Percentiles rank a stretch among this genome's conserved stretches.
Conservation (phyloP, 1,140 invertebrate species). For the Cydia fagiglandana region DNA sequence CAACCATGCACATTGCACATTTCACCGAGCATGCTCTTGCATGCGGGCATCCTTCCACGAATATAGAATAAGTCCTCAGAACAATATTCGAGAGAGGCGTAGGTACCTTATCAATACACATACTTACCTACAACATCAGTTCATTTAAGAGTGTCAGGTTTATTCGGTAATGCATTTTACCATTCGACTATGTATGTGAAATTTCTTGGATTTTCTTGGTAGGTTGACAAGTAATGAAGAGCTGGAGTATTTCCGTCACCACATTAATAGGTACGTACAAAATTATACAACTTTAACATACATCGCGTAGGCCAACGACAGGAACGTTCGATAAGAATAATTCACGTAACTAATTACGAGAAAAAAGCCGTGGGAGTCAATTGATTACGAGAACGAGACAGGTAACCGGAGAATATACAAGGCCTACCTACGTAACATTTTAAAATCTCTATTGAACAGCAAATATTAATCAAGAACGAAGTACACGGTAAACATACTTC, state of each 20-base stretch:
- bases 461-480: constrained; percentile 31
- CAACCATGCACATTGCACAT: constrained; percentile 25
- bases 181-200: too few species aligned
- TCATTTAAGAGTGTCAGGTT: too few species aligned
- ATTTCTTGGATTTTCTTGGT: too few species aligned
- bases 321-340: constrained; percentile 11
- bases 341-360: constrained; percentile 28
- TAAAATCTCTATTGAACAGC: constrained; percentile 28
- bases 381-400: constrained; percentile 15
- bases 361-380: constrained; percentile 20
- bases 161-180: too few species aligned
- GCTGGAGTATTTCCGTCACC: too few species aligned
- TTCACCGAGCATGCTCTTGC: constrained; percentile 5
- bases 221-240: too few species aligned
- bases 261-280: background rate
- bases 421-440: constrained; percentile 25
- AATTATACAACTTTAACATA: constrained; percentile 1
- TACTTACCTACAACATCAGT: too few species aligned
- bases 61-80: background rate
- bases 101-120: background rate
- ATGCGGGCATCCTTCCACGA: constrained; percentile 16
- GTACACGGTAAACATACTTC: constrained; percentile 20
- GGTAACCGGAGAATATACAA: constrained; percentile 6
- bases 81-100: background rate
- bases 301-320: background rate